Base-by-base conservation (phyloP, 2,888 invertebrate species). In the Campoplex capitator region DNA sequence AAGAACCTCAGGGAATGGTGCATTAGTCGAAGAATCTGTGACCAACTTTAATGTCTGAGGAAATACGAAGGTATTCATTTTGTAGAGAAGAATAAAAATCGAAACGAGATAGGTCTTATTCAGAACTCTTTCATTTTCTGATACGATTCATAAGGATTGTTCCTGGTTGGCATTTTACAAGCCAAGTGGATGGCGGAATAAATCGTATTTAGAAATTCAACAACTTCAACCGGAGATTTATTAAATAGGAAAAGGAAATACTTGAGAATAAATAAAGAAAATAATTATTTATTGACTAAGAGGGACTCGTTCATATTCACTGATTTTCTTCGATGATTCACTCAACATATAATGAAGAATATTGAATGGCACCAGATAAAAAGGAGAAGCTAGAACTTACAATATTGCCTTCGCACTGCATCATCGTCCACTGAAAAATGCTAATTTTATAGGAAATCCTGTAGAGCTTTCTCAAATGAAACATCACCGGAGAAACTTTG, bases 151-250 rank as follows among this genome's bases (percentile, higher is more conserved):
- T 23, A 23, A 38, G 77, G 65, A 71, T 71, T 78, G 65, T 78
- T 77, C 77, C 65, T 38, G 73, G 71, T 83, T 62, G 71, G 77
- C 42, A 77, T 83, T 78, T 51, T 28, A 65, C 65, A 58, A 54
- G 13, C n/a, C 7, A 54, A 45, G 68, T 45, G 28, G 56, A 70
- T 18, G 23, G 28, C 3, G 71, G 51, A 73, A 73, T 32, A 73
- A 23, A 45, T 45, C 45, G 45, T 11, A 45, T 11, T 45, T 45
- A 11, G 45, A 45, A 45, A 11, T 45, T 45, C 11, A 45, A 45
- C 13, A 32, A 45, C 23, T 73, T 73, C 7, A 28, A 32, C 8
- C 18, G 16, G n/a, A 28, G 35, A 23, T 38, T 38, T 38, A 28
- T 32, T 13, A 38, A 38, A 56, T 56, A 62, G 62, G 28, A 4